These are phyloP conservation scores for Rhinichthys osculus DNA, from an alignment of 2,797 vertebrate genomes.

Conservation along the genomic window DNA sequence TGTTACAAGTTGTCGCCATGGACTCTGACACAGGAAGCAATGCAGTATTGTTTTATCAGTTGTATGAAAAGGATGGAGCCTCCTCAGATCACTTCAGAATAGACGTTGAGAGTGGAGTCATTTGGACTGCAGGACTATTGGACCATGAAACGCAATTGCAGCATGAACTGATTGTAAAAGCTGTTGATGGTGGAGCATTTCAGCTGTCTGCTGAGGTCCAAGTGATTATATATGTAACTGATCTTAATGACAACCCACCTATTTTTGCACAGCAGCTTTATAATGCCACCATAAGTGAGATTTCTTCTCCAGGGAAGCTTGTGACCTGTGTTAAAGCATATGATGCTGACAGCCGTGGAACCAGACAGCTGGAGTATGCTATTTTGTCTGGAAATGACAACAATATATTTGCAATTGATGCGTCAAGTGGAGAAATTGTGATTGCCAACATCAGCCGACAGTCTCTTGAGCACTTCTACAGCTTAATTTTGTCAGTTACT, in stretches of 20 bases:
- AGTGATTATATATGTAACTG: conserved; percentile 77
- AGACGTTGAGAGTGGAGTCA: conserved; percentile 79
- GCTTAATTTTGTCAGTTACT: conserved; percentile 82
- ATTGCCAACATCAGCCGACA: conserved; percentile 76
- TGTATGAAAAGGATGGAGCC: conserved; percentile 74
- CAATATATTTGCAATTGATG: conserved; percentile 80
- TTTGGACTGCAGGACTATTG: conserved; percentile 75
- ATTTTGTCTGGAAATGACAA: conserved; percentile 84
- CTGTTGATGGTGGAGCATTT: conserved; percentile 81
- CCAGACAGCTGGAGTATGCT: conserved; percentile 79
- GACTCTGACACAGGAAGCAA: conserved; percentile 83
- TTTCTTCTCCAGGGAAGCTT: conserved; percentile 82
- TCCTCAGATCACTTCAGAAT: conserved; percentile 79
- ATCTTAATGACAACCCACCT: conserved; percentile 86
- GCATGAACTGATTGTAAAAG: conserved; percentile 77
- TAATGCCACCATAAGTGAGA: conserved; percentile 80
- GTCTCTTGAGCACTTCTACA: conserved; percentile 72
- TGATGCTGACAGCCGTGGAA: conserved; percentile 80
- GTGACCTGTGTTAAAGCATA: conserved; percentile 82
- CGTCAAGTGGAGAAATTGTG: conserved; percentile 78
- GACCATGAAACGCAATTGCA: conserved; percentile 79
- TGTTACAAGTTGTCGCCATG: conserved; percentile 77
- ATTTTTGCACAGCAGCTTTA: conserved; percentile 81
- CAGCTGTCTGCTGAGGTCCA: conserved; percentile 75
- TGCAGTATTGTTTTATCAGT: conserved; percentile 79